phyloP scores from a whole-genome alignment of 2,797 vertebrate species.

The Bradypodion ventrale region DNA sequence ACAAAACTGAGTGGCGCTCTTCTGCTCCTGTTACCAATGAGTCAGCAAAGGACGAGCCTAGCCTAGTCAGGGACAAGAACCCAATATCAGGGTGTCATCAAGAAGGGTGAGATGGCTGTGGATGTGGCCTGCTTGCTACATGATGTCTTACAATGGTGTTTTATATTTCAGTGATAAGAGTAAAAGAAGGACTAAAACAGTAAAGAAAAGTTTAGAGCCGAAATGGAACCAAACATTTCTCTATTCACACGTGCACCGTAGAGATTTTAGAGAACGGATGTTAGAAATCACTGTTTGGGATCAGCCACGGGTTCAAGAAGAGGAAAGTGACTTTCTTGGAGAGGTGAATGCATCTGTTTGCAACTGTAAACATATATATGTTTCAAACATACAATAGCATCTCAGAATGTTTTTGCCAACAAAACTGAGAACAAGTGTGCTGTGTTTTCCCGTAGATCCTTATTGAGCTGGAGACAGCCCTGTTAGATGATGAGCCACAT shows the following conservation, averaged over 20 bases:
- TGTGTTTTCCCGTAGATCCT: conserved; percentile 83
- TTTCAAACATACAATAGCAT: conserved; percentile 1
- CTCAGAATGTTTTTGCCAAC: not conserved
- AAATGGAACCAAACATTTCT: conserved; percentile 97
- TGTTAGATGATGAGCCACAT: conserved; percentile 97
- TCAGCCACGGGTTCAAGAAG: conserved; percentile 90
- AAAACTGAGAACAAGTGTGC: conserved; percentile 40
- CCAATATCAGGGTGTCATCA: not conserved
- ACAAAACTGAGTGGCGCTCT: not conserved
- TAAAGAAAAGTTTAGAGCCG: conserved; percentile 92
- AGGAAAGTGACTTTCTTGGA: conserved; percentile 93
- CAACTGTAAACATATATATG: conserved; percentile 17
- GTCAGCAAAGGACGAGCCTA: not conserved
- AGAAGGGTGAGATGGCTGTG: conserved; percentile 38
- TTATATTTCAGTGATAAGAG: conserved; percentile 89
- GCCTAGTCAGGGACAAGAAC: not conserved
- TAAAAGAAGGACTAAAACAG: conserved; percentile 94
- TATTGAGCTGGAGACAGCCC: conserved; percentile 97
- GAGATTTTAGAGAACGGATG: conserved; percentile 95
- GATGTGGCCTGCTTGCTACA: conserved; percentile 39
- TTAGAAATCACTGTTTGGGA: conserved; percentile 96
- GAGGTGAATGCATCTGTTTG: conserved; percentile 80
- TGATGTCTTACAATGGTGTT: conserved; percentile 47
- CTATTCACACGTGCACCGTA: conserved; percentile 92
- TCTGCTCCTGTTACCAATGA: not conserved